Evolutionary conservation across 2,888 invertebrate genomes (phyloP).

Genomic region (Pollenia angustigena): DNA sequence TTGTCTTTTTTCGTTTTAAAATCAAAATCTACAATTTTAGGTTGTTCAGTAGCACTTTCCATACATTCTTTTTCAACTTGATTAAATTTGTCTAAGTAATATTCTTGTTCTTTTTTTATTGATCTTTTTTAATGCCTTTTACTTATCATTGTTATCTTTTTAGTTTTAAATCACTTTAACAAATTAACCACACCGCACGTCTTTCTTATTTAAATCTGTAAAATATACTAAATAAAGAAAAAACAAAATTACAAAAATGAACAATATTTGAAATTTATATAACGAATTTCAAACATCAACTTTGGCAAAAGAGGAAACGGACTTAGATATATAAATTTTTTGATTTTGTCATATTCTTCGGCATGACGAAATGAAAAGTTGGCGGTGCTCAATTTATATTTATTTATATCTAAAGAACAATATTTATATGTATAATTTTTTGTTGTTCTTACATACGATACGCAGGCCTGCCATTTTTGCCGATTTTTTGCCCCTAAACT

Average conservation of each 20-base stretch:
- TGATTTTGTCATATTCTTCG: too few species aligned
- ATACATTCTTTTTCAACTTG: constrained; percentile 27
- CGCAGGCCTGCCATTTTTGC: too few species aligned
- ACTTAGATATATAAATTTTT: too few species aligned
- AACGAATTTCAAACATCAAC: too few species aligned
- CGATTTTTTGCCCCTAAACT: too few species aligned
- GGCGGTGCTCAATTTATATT: too few species aligned
- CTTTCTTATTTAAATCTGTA: constrained; percentile 10
- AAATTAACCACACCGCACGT: constrained; percentile 8
- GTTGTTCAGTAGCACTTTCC: constrained; percentile 9
- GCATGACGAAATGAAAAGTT: too few species aligned
- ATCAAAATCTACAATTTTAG: constrained; percentile 19
- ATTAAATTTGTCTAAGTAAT: constrained; percentile 11
- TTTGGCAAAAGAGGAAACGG: too few species aligned
- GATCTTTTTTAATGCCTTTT: constrained; percentile 23
- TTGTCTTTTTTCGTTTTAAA: constrained; percentile 19
- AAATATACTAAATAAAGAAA: constrained; percentile 5
- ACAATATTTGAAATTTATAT: constrained; percentile 13
- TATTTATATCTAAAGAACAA: too few species aligned
- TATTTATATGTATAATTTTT: too few species aligned
- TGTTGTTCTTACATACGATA: too few species aligned
- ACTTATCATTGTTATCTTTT: constrained; percentile 28
- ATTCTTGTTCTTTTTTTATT: constrained; percentile 32
- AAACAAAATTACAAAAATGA: constrained; percentile 9
- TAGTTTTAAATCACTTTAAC: constrained; percentile 13